Percentiles rank a stretch among this genome's conserved stretches.
Conservation (phyloP, 2,113 vertebrate species). For the Corapipo altera region DNA sequence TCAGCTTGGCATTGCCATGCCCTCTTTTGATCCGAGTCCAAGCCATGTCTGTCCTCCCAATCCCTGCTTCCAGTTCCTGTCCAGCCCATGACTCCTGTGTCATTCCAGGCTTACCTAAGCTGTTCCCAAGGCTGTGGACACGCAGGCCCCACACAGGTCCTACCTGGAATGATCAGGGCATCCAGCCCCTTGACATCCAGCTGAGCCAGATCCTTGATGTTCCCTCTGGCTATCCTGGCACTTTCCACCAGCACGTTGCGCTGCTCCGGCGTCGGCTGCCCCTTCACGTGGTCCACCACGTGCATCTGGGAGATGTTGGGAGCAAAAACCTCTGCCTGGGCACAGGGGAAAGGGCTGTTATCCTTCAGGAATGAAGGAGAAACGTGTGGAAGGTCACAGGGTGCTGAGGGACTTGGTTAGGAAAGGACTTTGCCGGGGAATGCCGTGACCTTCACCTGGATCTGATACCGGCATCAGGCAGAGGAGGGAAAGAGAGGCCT, state of each 20-base stretch:
- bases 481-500: not conserved
- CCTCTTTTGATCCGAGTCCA: not conserved
- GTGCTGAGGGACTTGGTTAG: not conserved
- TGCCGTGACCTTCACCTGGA: not conserved
- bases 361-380: not conserved
- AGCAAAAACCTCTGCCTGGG: constrained; percentile 83
- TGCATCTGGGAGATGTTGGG: constrained; percentile 87
- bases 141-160: not conserved
- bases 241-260: constrained; percentile 87
- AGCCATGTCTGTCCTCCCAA: not conserved
- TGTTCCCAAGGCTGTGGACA: not conserved
- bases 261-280: constrained; percentile 77
- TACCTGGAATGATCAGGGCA: constrained; percentile 87
- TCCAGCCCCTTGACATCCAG: constrained; percentile 78
- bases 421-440: not conserved
- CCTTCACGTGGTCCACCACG: constrained; percentile 83
- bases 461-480: not conserved
- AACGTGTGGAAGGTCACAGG: rapidly evolving
- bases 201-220: constrained; percentile 81
- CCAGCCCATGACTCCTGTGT: not conserved
- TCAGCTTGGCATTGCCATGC: not conserved
- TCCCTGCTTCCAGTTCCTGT: not conserved
- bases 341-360: not conserved
- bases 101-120: not conserved
- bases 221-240: constrained; percentile 83